Percentiles rank a stretch among this genome's conserved stretches.
These are phyloP conservation scores for Temnothorax rugatulus DNA, from an alignment of 2,888 invertebrate species.

Conservation along the genomic window DNA sequence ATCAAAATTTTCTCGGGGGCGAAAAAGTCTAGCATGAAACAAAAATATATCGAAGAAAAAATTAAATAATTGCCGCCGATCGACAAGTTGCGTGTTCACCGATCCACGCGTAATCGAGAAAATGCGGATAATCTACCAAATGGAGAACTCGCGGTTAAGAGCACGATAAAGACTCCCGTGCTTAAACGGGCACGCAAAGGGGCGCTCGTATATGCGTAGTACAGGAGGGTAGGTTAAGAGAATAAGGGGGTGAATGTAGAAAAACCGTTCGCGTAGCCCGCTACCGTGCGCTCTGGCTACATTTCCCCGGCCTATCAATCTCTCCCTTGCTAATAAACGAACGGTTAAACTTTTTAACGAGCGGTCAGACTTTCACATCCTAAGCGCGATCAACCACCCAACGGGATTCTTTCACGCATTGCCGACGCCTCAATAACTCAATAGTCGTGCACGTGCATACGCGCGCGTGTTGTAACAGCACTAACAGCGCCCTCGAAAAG, in stretches of 20 bases:
- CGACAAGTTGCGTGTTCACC: not conserved
- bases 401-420: conserved; percentile 73
- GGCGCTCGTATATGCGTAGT: conserved; percentile 27
- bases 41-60: not conserved
- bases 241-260: conserved; percentile 48
- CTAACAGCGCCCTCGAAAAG: conserved; percentile 59
- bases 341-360: conserved; percentile 84
- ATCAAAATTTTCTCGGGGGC: not conserved
- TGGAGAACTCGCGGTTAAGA: conserved; percentile 34
- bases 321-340: conserved; percentile 77
- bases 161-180: conserved; percentile 32
- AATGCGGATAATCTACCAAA: conserved; percentile 26
- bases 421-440: conserved; percentile 65
- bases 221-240: conserved; percentile 24
- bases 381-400: conserved; percentile 46
- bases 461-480: conserved; percentile 62
- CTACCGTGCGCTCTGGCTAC: conserved; percentile 55
- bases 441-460: conserved; percentile 70
- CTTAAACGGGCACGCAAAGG: conserved; percentile 38
- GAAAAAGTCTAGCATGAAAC: not conserved
- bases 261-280: conserved; percentile 19
- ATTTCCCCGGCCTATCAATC: conserved; percentile 61
- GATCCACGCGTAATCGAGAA: conserved; percentile 1
- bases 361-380: conserved; percentile 79
- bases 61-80: conserved; percentile 8